Percentiles rank a stretch among this genome's conserved stretches.
Conservation (phyloP, 2,888 invertebrate species). For the Drosophila emarginata region DNA sequence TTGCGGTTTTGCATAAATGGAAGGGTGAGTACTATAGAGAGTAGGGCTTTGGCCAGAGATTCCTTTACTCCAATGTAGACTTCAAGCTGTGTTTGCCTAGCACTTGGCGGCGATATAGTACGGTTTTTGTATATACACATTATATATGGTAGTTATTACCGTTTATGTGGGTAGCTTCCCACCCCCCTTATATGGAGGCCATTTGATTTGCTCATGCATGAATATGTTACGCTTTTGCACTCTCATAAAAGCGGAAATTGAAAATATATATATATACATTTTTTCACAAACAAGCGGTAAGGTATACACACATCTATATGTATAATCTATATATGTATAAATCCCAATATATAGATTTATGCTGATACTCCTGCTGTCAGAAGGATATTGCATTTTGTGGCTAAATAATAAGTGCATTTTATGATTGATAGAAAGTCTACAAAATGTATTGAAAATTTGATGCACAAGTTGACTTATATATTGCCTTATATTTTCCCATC, state of each 20-base stretch:
- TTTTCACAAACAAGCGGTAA: slow-evolving; percentile 42
- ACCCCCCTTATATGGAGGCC: slow-evolving; percentile 37
- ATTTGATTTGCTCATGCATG: slow-evolving; percentile 71
- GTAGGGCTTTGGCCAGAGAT: slow-evolving; percentile 5
- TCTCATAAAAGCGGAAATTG: slow-evolving; percentile 72
- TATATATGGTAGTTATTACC: slow-evolving; percentile 53
- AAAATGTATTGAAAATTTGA: slow-evolving; percentile 15
- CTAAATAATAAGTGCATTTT: slow-evolving; percentile 29
- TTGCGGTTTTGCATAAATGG: slow-evolving; percentile 30
- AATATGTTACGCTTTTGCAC: slow-evolving; percentile 60
- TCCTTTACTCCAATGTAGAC: slow-evolving; percentile 25
- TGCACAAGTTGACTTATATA: neutral
- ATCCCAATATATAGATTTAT: slow-evolving; percentile 2
- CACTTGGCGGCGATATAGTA: slow-evolving; percentile 3
- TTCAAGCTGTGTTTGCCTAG: slow-evolving; percentile 32
- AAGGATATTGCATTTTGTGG: slow-evolving; percentile 61
- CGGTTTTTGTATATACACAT: slow-evolving; percentile 3
- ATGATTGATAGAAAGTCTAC: slow-evolving; percentile 27
- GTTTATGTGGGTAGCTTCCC: slow-evolving; percentile 45
- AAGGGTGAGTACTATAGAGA: neutral
- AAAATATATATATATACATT: slow-evolving; percentile 63
- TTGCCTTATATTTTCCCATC: neutral
- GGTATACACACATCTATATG: neutral
- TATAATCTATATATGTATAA: neutral
- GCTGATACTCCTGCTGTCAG: slow-evolving; percentile 12